Evolutionary conservation across 2,888 invertebrate genomes (phyloP).

Genomic region (Caenorhabditis doughertyi): DNA sequence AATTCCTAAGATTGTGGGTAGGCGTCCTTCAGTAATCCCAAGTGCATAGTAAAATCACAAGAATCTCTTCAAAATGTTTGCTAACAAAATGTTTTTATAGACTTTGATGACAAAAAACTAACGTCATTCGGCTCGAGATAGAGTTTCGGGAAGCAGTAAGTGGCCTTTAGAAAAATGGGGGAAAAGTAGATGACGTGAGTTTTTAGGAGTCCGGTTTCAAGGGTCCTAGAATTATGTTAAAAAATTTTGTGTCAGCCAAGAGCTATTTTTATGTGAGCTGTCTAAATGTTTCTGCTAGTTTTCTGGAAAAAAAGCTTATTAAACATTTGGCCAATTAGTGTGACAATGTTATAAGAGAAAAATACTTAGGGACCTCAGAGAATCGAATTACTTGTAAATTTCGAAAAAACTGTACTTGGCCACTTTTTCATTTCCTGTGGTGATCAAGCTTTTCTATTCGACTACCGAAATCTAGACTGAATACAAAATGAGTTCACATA

Average conservation of each 20-base stretch:
- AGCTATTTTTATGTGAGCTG: too few species aligned
- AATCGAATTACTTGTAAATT: too few species aligned
- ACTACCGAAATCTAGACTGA: not conserved
- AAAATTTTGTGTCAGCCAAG: too few species aligned
- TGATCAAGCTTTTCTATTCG: not conserved
- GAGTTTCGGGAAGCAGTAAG: slow-evolving; percentile 10
- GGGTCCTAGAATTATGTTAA: too few species aligned
- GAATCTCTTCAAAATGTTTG: slow-evolving; percentile 3
- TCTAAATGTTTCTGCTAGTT: too few species aligned
- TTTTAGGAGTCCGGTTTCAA: too few species aligned
- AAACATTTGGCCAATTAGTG: too few species aligned
- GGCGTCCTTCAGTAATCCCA: too few species aligned
- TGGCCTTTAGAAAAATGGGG: slow-evolving; percentile 12
- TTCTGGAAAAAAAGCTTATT: too few species aligned
- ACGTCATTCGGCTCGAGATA: slow-evolving; percentile 9
- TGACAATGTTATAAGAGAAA: too few species aligned
- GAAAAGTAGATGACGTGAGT: slow-evolving; percentile 1
- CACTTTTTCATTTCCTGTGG: not conserved
- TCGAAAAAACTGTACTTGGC: slow-evolving; percentile 2
- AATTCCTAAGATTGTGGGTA: too few species aligned
- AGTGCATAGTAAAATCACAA: not conserved
- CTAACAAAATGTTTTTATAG: slow-evolving; percentile 8
- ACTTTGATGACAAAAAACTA: slow-evolving; percentile 26
- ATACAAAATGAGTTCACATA: slow-evolving; percentile 29
- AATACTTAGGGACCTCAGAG: too few species aligned